These are phyloP conservation scores for Eilema caniola DNA, from an alignment of 2,888 invertebrate genomes.

Conservation along the genomic window DNA sequence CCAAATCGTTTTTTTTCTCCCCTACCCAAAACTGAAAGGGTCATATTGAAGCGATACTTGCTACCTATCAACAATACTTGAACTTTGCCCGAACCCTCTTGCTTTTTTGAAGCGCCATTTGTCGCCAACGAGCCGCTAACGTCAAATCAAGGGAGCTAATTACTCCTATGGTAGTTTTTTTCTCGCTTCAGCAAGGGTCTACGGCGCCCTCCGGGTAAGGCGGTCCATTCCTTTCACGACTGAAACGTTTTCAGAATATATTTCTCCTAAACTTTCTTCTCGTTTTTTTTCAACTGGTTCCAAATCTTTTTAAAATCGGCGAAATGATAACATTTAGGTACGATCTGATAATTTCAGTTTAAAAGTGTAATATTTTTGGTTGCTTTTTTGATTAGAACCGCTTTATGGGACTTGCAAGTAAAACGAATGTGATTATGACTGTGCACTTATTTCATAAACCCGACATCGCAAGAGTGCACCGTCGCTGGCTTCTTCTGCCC, in stretches of 20 bases:
- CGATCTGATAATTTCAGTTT: too few relatives aligned
- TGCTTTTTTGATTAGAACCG: neutral
- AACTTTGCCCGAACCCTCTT: constrained; percentile 28
- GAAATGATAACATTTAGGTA: too few relatives aligned
- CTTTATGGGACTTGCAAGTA: constrained; percentile 19
- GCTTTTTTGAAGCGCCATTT: constrained; percentile 27
- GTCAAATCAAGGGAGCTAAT: constrained; percentile 46
- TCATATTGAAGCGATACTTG: constrained; percentile 30
- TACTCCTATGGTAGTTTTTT: constrained; percentile 34
- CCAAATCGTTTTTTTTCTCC: too few relatives aligned
- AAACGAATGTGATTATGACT: constrained; percentile 23
- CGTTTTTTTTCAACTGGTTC: too few relatives aligned
- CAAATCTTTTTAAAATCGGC: too few relatives aligned
- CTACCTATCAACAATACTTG: constrained; percentile 20
- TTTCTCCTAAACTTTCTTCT: neutral
- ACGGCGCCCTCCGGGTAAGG: neutral
- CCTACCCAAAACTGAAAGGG: neutral
- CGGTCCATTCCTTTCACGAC: constrained; percentile 11
- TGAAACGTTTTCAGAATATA: neutral
- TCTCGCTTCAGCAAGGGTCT: constrained; percentile 12
- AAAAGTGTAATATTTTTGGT: too few relatives aligned
- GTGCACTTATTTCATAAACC: constrained; percentile 40
- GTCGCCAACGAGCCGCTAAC: constrained; percentile 24
- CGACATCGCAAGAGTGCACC: constrained; percentile 28
- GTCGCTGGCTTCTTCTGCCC: constrained; percentile 32